Percentiles rank a stretch among this genome's conserved stretches.
phyloP scores from a whole-genome alignment of 1,140 invertebrate genomes.

The Aphaenogaster rudis region DNA sequence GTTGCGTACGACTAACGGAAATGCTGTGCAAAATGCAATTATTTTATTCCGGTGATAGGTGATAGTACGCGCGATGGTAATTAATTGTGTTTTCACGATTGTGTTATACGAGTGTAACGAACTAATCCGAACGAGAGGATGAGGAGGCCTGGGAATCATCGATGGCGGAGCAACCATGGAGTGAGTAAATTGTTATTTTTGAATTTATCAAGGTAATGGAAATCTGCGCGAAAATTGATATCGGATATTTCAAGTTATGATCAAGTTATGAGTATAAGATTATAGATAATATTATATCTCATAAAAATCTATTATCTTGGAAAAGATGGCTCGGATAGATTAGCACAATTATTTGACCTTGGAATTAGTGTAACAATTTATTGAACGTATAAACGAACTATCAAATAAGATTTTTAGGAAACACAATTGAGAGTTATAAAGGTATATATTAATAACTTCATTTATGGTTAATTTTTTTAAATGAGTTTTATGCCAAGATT shows the following conservation, averaged over 20 bases:
- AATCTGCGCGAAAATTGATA: background rate
- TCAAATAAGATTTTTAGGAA: background rate
- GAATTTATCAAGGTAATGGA: background rate
- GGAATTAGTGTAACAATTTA: background rate
- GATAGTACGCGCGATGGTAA: background rate
- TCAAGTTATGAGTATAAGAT: background rate
- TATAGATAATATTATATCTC: background rate
- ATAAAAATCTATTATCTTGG: background rate
- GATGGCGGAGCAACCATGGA: background rate
- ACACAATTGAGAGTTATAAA: background rate
- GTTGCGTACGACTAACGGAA: background rate
- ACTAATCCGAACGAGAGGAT: background rate
- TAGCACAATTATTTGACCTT: background rate
- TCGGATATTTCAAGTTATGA: background rate
- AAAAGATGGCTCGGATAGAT: background rate
- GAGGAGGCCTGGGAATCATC: background rate
- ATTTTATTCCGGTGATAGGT: background rate
- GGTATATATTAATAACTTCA: too few species aligned
- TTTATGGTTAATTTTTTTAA: background rate
- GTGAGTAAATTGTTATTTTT: background rate
- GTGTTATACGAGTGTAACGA: background rate
- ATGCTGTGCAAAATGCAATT: background rate
- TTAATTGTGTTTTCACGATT: constrained; percentile 6
- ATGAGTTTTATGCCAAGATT: background rate
- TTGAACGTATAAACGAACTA: background rate